Evolutionary conservation across 2,888 invertebrate genomes (phyloP), one percentile per base, ranked within the genome.

Genomic region (Mythimna lalbum): DNA sequence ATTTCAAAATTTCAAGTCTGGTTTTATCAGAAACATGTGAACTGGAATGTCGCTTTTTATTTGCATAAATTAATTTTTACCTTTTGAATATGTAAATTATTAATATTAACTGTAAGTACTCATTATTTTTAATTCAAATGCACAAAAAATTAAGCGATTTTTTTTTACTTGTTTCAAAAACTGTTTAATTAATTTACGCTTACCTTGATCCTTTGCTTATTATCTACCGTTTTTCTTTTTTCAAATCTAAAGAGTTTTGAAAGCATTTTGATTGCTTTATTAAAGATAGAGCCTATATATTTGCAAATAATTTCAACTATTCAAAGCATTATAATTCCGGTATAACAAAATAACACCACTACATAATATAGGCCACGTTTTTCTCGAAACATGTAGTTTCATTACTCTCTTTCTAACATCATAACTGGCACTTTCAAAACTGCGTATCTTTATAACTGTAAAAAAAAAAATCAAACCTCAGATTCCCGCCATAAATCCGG

Each of bases 401-500:
- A 2, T 19, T 52, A 27, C 33, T 52, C 57, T 36, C 1, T 17
- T 74, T 69, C 79, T 79, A 79, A 72, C 39, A 59, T 12, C 19
- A 60, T 4, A 6, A 3, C 50, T 50, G 14, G 63, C 43, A 72
- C 59, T 60, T 43, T 59, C 47, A 56, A 69, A 43, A 69, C 33
- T 55, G n/a, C 47, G 36, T 63, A 52, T 49, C 36, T 36, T 57
- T 21, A 50, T 69, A 80, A 78, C 69, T 62, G 74, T 77, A 70
- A 76, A 80, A 79, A 69, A 72, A 77, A 9, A 79, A 79, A 79
- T 64, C 60, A 79, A 76, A 69, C 50, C n/a, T 69, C 59, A 23
- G 73, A 69, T 64, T 76, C 64, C 47, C 53, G 61, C 84, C 89
- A 86, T 90, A 89, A 90, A 90, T 89, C 90, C 81, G 69, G 72